A percentile compares a stretch with the other conserved stretches of the same genome.
Evolutionary conservation across 1,140 invertebrate genomes (phyloP).

Genomic region (Tetramorium simillimum): DNA sequence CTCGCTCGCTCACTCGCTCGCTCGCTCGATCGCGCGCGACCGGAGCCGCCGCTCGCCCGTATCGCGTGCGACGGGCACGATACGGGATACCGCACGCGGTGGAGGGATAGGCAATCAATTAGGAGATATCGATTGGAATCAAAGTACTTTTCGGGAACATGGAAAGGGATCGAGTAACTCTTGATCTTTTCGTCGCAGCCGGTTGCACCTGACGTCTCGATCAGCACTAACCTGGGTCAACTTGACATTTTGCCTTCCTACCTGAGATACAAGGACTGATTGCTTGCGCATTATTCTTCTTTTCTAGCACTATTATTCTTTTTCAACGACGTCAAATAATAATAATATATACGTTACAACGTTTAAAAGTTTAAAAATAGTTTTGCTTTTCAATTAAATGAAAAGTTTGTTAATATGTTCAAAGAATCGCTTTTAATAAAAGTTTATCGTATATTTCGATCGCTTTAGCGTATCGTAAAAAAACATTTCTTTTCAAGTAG

Average conservation of each 20-base stretch:
- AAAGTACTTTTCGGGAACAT: not conserved
- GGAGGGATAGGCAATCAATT: constrained; percentile 16
- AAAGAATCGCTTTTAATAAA: too few species aligned
- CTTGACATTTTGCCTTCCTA: not conserved
- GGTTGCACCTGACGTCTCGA: not conserved
- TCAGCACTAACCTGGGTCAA: not conserved
- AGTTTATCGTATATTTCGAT: too few species aligned
- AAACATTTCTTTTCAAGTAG: too few species aligned
- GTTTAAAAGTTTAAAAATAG: too few species aligned
- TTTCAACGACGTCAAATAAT: too few species aligned
- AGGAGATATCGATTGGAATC: not conserved
- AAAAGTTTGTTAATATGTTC: too few species aligned
- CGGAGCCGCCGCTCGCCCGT: constrained; percentile 55
- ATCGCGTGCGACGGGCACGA: constrained; percentile 40
- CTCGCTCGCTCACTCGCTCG: constrained; percentile 34
- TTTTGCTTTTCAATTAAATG: too few species aligned
- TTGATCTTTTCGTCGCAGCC: not conserved
- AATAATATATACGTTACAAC: too few species aligned
- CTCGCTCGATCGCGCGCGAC: constrained; percentile 34
- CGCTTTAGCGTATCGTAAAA: too few species aligned
- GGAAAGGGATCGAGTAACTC: not conserved
- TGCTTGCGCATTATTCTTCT: not conserved
- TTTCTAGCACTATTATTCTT: too few species aligned
- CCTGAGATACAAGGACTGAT: not conserved
- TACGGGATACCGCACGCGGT: not conserved